Base-by-base conservation (phyloP, 2,797 vertebrate species). In the Pipistrellus nathusii region DNA sequence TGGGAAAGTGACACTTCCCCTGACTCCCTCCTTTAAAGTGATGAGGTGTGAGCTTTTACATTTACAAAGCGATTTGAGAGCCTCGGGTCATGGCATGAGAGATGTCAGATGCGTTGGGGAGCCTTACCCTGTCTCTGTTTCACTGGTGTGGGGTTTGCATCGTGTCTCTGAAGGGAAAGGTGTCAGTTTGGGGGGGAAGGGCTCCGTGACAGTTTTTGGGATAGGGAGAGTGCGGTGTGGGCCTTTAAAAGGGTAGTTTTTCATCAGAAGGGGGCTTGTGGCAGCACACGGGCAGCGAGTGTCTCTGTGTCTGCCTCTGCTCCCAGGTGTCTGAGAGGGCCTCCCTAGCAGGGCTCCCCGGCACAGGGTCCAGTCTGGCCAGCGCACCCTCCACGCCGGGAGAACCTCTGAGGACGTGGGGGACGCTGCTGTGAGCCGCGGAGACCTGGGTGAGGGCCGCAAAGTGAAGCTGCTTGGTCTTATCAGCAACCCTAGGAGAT, bases 131-230 rank as follows among this genome's bases (percentile, higher is more conserved):
- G 66, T 71, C 41, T 91, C 95, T 91, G 53, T 94, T 95, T 90
- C 73, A 41, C 69, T 73, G 30, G 71, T 81, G 55, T 92, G 44
- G 23, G 55, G 85, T 88, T 91, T 93, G 73, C 10, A 25, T 91
- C 59, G 72, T 85, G 78, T 91, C 95, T 97, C 82, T 86, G 55
- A 91, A 94, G 82, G 46, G 83, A 73, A 93, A 75, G 85, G 91
- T 88, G 82, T 95, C 82, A 14, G 77, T 95, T 97, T 88, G 76
- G 66, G 59, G 78, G 78, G 48, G 82, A 90, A 93, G 82, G 94
- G 64, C 94, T 64, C 21, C 72, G 84, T 95, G 85, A 91, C 87
- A 95, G 94, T 59, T 35, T 88, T 71, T 83, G 77, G 13, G 90
- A 77, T 80, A 69, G 77, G 72, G 71, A 53, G 85, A 78, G 51